Percentiles rank a stretch among this genome's conserved stretches.
These are phyloP conservation scores for Petrolisthes manimaculis DNA, from an alignment of 2,888 invertebrate genomes.

Conservation along the genomic window DNA sequence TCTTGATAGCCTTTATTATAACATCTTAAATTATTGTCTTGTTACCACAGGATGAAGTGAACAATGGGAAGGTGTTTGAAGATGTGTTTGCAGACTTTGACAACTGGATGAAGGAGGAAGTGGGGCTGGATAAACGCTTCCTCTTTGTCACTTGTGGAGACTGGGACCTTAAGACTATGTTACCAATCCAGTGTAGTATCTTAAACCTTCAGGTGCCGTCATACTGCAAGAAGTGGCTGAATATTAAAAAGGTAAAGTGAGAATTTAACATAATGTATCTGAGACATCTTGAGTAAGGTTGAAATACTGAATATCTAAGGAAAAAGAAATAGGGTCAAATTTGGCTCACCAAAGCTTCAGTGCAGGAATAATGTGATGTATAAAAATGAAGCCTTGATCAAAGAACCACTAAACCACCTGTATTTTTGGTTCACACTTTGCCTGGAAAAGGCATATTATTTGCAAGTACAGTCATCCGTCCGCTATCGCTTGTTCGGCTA, in stretches of 20 bases:
- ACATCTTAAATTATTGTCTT: not conserved
- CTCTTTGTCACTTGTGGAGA: slow-evolving; percentile 76
- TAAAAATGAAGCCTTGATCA: too few species aligned
- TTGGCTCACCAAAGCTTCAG: too few species aligned
- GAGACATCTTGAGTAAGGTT: not conserved
- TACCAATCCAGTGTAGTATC: slow-evolving; percentile 72
- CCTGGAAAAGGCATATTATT: too few species aligned
- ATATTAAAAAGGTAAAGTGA: slow-evolving; percentile 72
- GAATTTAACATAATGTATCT: not conserved
- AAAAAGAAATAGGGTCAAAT: not conserved
- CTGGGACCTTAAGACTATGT: slow-evolving; percentile 74
- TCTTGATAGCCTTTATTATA: not conserved
- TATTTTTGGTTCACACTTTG: too few species aligned
- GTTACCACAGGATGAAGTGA: slow-evolving; percentile 42
- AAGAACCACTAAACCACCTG: too few species aligned
- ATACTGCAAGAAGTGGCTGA: slow-evolving; percentile 74
- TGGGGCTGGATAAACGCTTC: slow-evolving; percentile 30
- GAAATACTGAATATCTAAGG: not conserved
- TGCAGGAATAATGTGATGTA: too few species aligned
- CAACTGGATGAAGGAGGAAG: slow-evolving; percentile 35
- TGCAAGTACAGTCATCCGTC: too few species aligned
- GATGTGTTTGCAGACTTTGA: slow-evolving; percentile 46
- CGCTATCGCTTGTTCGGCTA: too few species aligned
- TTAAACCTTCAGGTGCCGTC: slow-evolving; percentile 69
- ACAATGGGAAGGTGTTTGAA: slow-evolving; percentile 18